Conservation (phyloP, 2,888 invertebrate species). For the Rhimphoctona megacephalus region DNA sequence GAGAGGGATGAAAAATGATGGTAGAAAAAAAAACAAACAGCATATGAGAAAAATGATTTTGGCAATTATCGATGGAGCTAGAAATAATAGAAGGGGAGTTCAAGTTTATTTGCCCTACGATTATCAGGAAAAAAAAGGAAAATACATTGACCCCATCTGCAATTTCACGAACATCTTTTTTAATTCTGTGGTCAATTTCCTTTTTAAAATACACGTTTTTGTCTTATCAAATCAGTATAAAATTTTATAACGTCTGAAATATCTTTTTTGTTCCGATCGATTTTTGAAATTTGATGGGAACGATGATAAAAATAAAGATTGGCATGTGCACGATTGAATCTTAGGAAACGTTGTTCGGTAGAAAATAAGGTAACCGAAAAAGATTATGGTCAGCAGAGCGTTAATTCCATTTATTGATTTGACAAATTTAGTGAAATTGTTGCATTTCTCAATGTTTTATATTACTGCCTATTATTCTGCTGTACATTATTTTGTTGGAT, state of each 20-base stretch:
- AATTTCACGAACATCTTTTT: not conserved
- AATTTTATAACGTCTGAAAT: not conserved
- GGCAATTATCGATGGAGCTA: conserved; percentile 13
- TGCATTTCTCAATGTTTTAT: not conserved
- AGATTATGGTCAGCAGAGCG: not conserved
- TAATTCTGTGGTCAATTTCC: conserved; percentile 8
- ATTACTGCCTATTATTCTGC: not conserved
- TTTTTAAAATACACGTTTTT: not conserved
- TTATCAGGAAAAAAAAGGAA: not conserved
- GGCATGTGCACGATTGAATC: not conserved
- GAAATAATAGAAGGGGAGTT: not conserved
- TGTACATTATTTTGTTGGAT: not conserved
- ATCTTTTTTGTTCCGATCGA: not conserved
- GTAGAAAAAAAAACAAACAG: not conserved
- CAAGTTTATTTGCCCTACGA: not conserved
- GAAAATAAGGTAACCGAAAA: not conserved
- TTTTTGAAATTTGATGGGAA: not conserved
- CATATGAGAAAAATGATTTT: conserved; percentile 18
- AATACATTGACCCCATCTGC: conserved; percentile 14
- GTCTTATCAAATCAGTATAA: conserved; percentile 7
- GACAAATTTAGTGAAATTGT: not conserved
- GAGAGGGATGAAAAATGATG: not conserved
- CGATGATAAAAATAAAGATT: not conserved
- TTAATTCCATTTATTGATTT: not conserved
- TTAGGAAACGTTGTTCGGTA: not conserved